Evolutionary conservation across 2,888 invertebrate genomes (phyloP), one percentile per base, ranked within the genome.

Genomic region (Athalia rosae): DNA sequence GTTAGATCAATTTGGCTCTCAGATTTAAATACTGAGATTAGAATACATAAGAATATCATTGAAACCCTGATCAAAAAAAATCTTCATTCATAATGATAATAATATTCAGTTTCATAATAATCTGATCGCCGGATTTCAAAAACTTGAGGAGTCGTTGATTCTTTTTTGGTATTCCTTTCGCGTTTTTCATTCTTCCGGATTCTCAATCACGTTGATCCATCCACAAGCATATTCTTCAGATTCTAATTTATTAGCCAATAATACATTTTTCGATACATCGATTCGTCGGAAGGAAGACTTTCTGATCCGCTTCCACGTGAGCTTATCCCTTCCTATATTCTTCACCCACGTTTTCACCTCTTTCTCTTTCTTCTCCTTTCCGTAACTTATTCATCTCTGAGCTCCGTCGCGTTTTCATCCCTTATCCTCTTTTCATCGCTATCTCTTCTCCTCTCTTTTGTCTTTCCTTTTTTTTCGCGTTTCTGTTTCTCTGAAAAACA

Each of bases 191-290:
- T 61, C 74, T 67, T 7, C 48, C 50, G 7, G 7, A n/a, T 71
- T 53, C 28, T 56, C 47, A 13, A 67, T 53, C 53, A 3, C 9
- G 9, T 48, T 66, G 15, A 66, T 47, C 66, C 48, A 4, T 15
- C 28, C 50, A 6, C 28, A 28, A 28, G 28, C 67, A 41, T 28
- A 28, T 53, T 67, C 50, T 67, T 50, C 53, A 13, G 53, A 28
- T 53, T 67, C 50, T 67, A 41, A 67, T 53, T 67, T 67, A 67
- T 67, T 67, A 58, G 71, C 71, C 71, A 13, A 45, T 71, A 56
- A 71, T 71, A 13, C 5, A 71, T 71, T 56, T 45, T 11, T 71
- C 71, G 71, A 58, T 56, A 71, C 45, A 58, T 45, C 71, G 43
- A 56, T 71, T 58, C 9, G 3, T 4, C 3, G n/a, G 62, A 43